Evolutionary conservation across 30 jellyfish, hydroid and myxozoan genomes (phyloP), one percentile per base, ranked within the genome.

Genomic region (Cassiopea xamachana): DNA sequence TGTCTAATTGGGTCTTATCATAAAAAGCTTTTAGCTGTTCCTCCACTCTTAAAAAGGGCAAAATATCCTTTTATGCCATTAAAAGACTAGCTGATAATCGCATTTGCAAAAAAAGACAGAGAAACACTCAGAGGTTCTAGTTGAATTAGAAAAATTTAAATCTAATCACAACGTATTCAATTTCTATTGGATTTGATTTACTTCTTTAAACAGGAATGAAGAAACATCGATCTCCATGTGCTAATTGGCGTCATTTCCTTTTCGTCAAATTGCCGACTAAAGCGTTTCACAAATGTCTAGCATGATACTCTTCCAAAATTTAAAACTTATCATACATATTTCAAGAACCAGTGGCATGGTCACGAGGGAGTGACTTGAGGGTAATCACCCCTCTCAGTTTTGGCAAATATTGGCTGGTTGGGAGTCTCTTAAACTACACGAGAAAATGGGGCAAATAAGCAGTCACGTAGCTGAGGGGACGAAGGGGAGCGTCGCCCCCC

Each of bases 1-100:
- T 73, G 75, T 86, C 87, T 86, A 86, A 74, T 86, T 86, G 81
- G 48, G 82, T 17, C 88, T 86, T 86, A 86, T 86, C 93, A 17
- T 64, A 61, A 61, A 86, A 55, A 17, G 75, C 88, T 73, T 84
- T 86, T 86, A 74, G 93, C 67, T 46, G 67, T 47, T 70, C 51
- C 60, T 60, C 46, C 82, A 17, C 75, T 82, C 82, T 82, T 69
- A 64, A 64, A 55, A 60, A 60, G 68, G 74, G 18, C 61, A 82
- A 82, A 82, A 47, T 68, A 82, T 82, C 90, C 90, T 73, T 82
- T 82, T 69, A 82, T 82, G 47, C 60, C 61, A 51, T 72, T 82
- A 82, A 27, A 75, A 74, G 74, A 75, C 60, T 71, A 48, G 51
- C 81, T 64, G 82, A 86, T 86, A 75, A 75, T 86, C 80, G 68